A percentile compares a stretch with the other conserved stretches of the same genome.
Conservation (phyloP, 2,888 invertebrate species). For the Oscheius sp. region DNA sequence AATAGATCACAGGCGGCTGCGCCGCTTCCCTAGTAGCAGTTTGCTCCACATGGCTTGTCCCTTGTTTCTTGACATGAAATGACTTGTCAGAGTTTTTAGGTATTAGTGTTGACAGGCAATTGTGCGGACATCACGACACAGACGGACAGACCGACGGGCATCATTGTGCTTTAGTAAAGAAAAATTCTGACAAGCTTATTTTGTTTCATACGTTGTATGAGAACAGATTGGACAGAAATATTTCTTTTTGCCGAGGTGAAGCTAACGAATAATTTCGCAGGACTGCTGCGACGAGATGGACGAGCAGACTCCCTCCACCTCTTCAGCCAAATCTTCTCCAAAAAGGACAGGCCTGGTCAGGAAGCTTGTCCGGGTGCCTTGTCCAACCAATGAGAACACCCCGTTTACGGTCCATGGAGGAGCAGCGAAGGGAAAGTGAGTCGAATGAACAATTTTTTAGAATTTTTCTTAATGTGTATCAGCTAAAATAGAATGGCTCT, state of each 20-base stretch:
- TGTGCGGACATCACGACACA: too few relatives aligned
- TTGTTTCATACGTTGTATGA: neutral
- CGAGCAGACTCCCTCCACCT: slow-evolving; percentile 30
- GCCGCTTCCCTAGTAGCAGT: too few relatives aligned
- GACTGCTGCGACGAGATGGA: slow-evolving; percentile 24
- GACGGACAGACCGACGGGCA: too few relatives aligned
- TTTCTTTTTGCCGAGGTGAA: neutral
- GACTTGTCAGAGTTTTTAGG: too few relatives aligned
- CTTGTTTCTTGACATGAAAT: too few relatives aligned
- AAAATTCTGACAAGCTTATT: neutral
- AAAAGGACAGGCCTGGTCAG: slow-evolving; percentile 21
- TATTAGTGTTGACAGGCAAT: too few relatives aligned
- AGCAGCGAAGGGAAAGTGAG: slow-evolving; percentile 44
- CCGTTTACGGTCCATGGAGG: slow-evolving; percentile 49
- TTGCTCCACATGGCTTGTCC: too few relatives aligned
- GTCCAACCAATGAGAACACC: slow-evolving; percentile 17
- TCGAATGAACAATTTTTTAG: neutral
- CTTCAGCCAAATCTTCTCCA: slow-evolving; percentile 26
- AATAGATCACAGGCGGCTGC: too few relatives aligned
- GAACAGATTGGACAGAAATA: neutral
- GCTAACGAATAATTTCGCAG: neutral
- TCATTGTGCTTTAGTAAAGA: too few relatives aligned
- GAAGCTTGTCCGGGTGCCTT: slow-evolving; percentile 41
- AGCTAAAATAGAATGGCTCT: too few relatives aligned
- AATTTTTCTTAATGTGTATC: neutral